Evolutionary conservation across 1,140 invertebrate genomes (phyloP).

Genomic region (Andrena cerasifolii): DNA sequence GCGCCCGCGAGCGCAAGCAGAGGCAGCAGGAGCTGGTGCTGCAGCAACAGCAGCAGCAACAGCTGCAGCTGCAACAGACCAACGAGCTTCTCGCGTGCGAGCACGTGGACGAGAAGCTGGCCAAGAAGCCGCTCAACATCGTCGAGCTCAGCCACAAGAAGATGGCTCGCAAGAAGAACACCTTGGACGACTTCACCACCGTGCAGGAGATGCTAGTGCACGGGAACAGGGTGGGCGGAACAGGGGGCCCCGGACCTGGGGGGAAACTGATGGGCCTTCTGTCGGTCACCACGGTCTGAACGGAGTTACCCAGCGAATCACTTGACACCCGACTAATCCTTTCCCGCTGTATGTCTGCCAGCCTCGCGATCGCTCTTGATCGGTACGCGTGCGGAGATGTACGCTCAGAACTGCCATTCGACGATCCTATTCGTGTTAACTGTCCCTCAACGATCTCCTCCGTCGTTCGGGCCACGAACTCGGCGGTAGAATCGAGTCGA

Average conservation of each 20-base stretch:
- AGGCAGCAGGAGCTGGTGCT: conserved; percentile 80
- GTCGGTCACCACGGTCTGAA: conserved; percentile 83
- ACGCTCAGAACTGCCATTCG: background rate
- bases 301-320: background rate
- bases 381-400: background rate
- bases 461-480: background rate
- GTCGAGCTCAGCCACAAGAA: conserved; percentile 77
- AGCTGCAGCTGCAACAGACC: conserved; percentile 63
- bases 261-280: conserved; percentile 82
- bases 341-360: background rate
- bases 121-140: conserved; percentile 74
- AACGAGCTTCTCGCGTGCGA: conserved; percentile 75
- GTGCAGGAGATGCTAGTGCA: conserved; percentile 82
- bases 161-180: conserved; percentile 77
- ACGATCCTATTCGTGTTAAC: background rate
- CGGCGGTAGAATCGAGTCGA: background rate
- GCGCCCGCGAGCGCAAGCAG: conserved; percentile 86
- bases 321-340: background rate
- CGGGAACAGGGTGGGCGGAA: conserved; percentile 77
- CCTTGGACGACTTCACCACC: conserved; percentile 80
- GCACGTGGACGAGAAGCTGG: conserved; percentile 78
- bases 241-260: conserved; percentile 75
- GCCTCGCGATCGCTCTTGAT: background rate
- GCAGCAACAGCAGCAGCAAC: conserved; percentile 72
- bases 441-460: background rate